Conservation (phyloP, 2,888 invertebrate genomes). For the Brenthis hecate region DNA sequence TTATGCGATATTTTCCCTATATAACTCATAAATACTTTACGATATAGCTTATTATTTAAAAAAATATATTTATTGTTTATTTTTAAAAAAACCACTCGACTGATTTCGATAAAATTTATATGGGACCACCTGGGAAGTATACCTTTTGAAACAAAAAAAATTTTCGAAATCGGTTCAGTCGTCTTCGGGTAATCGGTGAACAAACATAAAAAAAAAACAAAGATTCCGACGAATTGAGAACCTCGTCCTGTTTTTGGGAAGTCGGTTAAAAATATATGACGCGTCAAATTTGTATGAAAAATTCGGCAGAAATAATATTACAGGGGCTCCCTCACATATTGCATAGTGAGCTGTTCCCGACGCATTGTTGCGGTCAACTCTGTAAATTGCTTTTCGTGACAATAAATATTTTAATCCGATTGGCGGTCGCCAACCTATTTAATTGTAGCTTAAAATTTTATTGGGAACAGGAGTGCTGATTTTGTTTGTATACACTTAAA, state of each 20-base stretch:
- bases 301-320: neutral
- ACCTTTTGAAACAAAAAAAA: no score
- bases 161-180: no score
- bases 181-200: no score
- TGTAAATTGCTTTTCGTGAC: slow-evolving; percentile 79
- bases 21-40: slow-evolving; percentile 15
- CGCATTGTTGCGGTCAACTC: slow-evolving; percentile 72
- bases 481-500: slow-evolving; percentile 24
- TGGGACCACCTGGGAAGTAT: no score
- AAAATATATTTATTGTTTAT: no score
- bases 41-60: neutral
- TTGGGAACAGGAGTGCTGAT: slow-evolving; percentile 42
- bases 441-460: slow-evolving; percentile 70
- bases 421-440: slow-evolving; percentile 76
- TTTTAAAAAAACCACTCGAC: no score
- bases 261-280: slow-evolving; percentile 1
- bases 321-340: slow-evolving; percentile 55
- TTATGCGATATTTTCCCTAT: neutral
- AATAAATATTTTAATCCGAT: slow-evolving; percentile 80
- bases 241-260: no score
- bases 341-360: slow-evolving; percentile 64
- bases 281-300: slow-evolving; percentile 13
- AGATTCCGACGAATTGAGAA: no score
- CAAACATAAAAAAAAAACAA: no score
- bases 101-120: no score